A percentile compares a stretch with the other conserved stretches of the same genome.
Conservation (phyloP, 2,113 vertebrate species). For the Gadus macrocephalus region DNA sequence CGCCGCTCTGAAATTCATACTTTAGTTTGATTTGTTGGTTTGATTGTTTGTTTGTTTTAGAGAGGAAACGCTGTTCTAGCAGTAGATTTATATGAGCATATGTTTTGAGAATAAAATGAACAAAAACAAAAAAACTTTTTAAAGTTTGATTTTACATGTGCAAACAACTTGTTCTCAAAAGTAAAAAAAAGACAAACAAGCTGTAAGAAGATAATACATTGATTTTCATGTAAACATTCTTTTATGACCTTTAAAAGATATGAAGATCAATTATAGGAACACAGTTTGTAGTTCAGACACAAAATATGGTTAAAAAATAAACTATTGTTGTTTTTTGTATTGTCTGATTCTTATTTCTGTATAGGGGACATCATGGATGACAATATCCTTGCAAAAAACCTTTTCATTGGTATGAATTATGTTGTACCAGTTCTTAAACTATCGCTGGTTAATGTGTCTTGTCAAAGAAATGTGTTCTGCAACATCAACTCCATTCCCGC, state of each 20-base stretch:
- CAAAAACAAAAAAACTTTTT: slow-evolving; percentile 66
- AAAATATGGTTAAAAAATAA: slow-evolving; percentile 97
- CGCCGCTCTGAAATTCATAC: slow-evolving; percentile 52
- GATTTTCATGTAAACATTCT: slow-evolving; percentile 89
- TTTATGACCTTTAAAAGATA: slow-evolving; percentile 88
- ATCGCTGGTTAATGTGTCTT: no score
- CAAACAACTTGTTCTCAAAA: slow-evolving; percentile 81
- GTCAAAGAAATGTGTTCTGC: no score
- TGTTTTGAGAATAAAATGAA: slow-evolving; percentile 72
- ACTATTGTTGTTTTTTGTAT: slow-evolving; percentile 92
- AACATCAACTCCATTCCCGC: no score
- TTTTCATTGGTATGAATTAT: no score
- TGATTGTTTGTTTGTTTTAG: slow-evolving; percentile 71
- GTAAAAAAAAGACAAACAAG: slow-evolving; percentile 76
- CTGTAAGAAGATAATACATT: slow-evolving; percentile 78
- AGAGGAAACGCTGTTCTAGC: slow-evolving; percentile 84
- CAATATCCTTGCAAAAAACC: no score
- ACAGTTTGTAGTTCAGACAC: slow-evolving; percentile 97
- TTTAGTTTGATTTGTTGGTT: slow-evolving; percentile 41
- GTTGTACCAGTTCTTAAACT: no score
- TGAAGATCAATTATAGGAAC: slow-evolving; percentile 81
- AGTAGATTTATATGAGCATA: slow-evolving; percentile 82
- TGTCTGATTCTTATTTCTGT: slow-evolving; percentile 62
- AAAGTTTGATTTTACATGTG: slow-evolving; percentile 86
- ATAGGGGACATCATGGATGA: neutral